A percentile compares a stretch with the other conserved stretches of the same genome.
phyloP scores from a whole-genome alignment of 37 sponge, comb jelly and placozoan genomes.

The Cliona cf. orientalis region DNA sequence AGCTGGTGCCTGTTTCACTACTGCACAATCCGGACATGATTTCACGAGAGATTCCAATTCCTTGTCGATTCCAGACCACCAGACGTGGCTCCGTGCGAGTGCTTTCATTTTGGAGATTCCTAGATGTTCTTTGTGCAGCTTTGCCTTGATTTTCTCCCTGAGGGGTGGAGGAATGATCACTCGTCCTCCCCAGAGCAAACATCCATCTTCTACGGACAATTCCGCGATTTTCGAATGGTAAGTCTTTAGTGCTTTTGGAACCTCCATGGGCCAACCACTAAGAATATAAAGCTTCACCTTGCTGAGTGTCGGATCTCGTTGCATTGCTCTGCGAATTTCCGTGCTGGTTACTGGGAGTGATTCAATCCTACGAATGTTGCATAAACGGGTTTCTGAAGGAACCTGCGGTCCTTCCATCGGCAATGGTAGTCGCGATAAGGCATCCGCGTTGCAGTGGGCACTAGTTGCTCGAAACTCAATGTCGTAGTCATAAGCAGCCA shows the following conservation, averaged over 20 bases:
- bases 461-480: too few species aligned
- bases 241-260: too few species aligned
- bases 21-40: not conserved
- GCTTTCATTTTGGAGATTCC: too few species aligned
- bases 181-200: constrained; percentile 21
- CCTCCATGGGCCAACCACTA: constrained; percentile 50
- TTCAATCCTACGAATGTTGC: constrained; percentile 3
- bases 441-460: too few species aligned
- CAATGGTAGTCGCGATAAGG: too few species aligned
- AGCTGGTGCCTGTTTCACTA: not conserved
- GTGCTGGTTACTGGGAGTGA: not conserved
- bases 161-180: constrained; percentile 11
- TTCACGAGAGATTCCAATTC: constrained; percentile 3
- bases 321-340: constrained; percentile 2
- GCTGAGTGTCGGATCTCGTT: constrained; percentile 31
- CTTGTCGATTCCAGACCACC: constrained; percentile 1
- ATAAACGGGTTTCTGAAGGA: not conserved
- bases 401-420: too few species aligned
- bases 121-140: too few species aligned
- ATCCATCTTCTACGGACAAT: constrained; percentile 11
- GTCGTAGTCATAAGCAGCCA: too few species aligned
- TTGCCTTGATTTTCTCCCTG: constrained; percentile 18
- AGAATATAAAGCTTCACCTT: constrained; percentile 28
- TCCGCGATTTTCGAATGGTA: too few species aligned
- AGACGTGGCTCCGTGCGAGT: too few species aligned